Conservation (phyloP, 2,113 vertebrate species). For the Paradoxurus hermaphroditus region DNA sequence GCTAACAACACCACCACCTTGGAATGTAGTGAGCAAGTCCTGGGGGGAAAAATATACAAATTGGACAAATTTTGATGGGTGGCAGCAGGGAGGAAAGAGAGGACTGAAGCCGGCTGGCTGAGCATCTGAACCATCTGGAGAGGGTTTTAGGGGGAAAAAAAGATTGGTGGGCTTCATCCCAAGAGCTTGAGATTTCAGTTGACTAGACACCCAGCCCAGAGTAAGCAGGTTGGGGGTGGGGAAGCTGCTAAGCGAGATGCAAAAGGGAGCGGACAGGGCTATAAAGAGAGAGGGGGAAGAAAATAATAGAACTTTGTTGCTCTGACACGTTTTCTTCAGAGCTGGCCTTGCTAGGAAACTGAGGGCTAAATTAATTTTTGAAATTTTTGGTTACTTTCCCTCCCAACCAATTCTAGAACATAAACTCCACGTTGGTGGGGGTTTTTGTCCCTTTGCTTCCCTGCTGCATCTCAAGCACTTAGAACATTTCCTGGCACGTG, state of each 20-base stretch:
- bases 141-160: background rate
- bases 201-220: background rate
- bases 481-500: background rate
- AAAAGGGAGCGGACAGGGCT: background rate
- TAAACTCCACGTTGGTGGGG: background rate
- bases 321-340: background rate
- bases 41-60: background rate
- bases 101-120: background rate
- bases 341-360: background rate
- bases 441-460: conserved; percentile 9
- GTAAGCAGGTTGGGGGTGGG: background rate
- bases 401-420: background rate
- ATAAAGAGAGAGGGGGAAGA: background rate
- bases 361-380: background rate
- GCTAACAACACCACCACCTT: background rate
- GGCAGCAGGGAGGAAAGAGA: background rate
- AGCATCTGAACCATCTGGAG: background rate
- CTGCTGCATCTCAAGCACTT: background rate
- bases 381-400: background rate
- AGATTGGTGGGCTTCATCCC: background rate
- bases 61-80: background rate
- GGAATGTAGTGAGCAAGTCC: background rate
- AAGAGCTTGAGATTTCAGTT: background rate
- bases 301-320: background rate
- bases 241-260: background rate